Conservation (phyloP, 2,888 invertebrate genomes). For the Synergus laeviventris region DNA sequence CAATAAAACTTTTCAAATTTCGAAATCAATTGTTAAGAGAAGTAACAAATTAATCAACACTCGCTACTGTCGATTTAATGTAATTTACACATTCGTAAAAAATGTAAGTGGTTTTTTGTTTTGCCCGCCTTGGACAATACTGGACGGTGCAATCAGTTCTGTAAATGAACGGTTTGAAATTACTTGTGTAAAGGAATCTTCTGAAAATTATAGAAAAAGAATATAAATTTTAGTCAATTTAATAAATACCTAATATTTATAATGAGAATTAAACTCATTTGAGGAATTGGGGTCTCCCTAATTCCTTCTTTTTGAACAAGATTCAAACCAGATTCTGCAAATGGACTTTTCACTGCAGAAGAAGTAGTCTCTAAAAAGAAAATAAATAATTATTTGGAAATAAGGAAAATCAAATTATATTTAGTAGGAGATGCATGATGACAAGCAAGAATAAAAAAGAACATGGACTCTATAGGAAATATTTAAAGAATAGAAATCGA, state of each 20-base stretch:
- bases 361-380: background rate
- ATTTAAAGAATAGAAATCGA: background rate
- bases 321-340: background rate
- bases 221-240: background rate
- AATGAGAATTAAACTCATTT: background rate
- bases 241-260: background rate
- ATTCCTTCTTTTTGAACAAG: background rate
- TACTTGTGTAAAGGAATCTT: background rate
- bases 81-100: too few relatives aligned
- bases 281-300: background rate
- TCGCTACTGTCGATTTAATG: too few relatives aligned
- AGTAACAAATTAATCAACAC: too few relatives aligned
- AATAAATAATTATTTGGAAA: background rate
- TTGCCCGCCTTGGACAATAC: too few relatives aligned
- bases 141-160: background rate
- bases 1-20: too few relatives aligned
- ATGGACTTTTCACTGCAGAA: background rate
- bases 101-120: too few relatives aligned
- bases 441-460: background rate
- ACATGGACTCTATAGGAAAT: background rate
- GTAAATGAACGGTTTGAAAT: background rate
- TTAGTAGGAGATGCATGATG: background rate
- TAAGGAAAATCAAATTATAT: background rate
- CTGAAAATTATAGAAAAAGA: background rate
- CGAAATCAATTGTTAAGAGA: too few relatives aligned